Conservation (phyloP, 2,113 vertebrate genomes). For the Mesocricetus auratus region DNA sequence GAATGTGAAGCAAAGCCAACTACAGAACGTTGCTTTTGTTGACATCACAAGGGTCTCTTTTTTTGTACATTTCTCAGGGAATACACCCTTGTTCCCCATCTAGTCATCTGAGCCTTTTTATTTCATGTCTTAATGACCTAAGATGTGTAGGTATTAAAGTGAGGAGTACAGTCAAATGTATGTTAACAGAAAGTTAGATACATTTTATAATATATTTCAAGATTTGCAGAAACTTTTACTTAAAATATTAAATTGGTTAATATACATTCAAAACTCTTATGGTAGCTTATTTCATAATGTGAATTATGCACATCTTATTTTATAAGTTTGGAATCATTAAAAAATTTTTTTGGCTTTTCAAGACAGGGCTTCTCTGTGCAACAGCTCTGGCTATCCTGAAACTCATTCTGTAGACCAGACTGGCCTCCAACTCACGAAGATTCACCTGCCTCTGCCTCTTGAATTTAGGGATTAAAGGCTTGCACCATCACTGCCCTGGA, state of each 20-base stretch:
- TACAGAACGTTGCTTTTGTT: neutral
- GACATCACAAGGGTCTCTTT: neutral
- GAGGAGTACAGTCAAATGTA: neutral
- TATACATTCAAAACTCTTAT: constrained; percentile 14
- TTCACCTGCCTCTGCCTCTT: neutral
- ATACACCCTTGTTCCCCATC: neutral
- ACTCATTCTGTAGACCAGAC: neutral
- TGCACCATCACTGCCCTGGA: neutral
- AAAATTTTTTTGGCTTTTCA: neutral
- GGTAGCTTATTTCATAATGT: neutral
- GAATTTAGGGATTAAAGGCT: neutral
- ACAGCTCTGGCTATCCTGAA: neutral
- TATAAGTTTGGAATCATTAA: neutral
- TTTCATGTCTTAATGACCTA: neutral
- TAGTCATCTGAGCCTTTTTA: neutral
- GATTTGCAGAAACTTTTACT: constrained; percentile 11
- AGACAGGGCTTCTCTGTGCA: neutral
- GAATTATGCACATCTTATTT: neutral
- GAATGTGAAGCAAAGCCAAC: constrained; percentile 15
- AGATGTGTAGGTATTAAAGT: neutral
- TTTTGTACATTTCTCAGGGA: neutral
- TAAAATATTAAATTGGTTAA: constrained; percentile 15
- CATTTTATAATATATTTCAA: neutral
- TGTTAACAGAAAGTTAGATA: neutral
- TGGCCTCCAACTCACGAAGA: neutral